Base-by-base conservation (phyloP, 1,140 invertebrate genomes). In the Cotesia vestalis region DNA sequence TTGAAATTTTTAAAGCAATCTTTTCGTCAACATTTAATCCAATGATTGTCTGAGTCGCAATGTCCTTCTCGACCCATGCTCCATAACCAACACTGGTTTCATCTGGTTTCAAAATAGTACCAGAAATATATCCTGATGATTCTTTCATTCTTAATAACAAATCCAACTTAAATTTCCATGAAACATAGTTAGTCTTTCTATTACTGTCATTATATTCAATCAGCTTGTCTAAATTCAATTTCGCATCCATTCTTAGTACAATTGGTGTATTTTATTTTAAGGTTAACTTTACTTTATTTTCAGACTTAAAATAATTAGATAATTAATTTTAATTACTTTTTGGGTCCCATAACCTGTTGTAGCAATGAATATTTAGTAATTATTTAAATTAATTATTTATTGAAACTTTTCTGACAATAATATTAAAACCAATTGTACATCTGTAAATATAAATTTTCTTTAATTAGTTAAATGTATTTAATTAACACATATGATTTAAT, bases 11-110 rank as follows among this genome's bases (percentile, higher is more conserved):
- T 14, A 46, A 60, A 3, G 76, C 75, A 34, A 79, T 77, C 20
- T 62, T 66, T 20, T 73, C 71, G 66, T 52, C 68, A n/a, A 78
- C 76, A 71, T 79, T 78, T 53, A 79, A 38, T 1, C 78, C 78
- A 51, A 78, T 77, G 8, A 78, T n/a, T 0, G 66, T 69, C 66
- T 79, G 75, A 46, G 75, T 73, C 27, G 75, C 73, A 4, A 78
- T 36, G 36, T 79, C 76, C 35, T 76, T 71, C 36, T 73, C 75
- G 4, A 75, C 27, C 75, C 78, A 79, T 0, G 52, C 20, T 36
- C 67, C 64, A 5, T 8, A 12, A 11, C 20, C n/a, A 34, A 6
- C 4, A 46, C 5, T 35, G 12, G 35, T 52, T n/a, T 8, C 40
- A 5, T 46, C 12, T 17, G 64, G 64, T 38, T 53, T 27, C 9